Base-by-base conservation (phyloP, 2,113 vertebrate species). In the Lethenteron camtschaticum region DNA sequence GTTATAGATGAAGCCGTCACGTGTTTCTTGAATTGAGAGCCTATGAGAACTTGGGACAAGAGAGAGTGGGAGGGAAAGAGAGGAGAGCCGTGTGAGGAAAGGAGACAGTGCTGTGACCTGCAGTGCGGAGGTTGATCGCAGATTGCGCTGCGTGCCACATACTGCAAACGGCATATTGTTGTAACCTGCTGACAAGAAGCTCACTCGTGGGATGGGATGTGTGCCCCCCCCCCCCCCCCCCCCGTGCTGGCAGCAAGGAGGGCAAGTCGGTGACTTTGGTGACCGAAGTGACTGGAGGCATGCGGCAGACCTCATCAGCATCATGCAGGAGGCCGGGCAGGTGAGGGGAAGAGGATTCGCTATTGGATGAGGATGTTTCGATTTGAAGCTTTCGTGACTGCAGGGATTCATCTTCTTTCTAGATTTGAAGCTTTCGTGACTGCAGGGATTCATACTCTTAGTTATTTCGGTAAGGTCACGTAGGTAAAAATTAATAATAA, bases 271-370 rank as follows among this genome's bases (percentile, higher is more conserved):
- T 96, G 72, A 96, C 90, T 0, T 79, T 96, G 60, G 71, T 99
- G 70, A 92, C 92, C 84, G 82, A 79, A 86, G 77, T 1, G 81
- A 96, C 57, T 94, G 92, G 90, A 87, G 72, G 70, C 76, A 85
- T 80, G 86, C 94, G 1, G 70, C 82, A 4, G 87, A 95, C 73
- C 79, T 99, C 73, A 85, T 94, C 73, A 78, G 79, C 71, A 96
- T 99, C 73, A 76, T 99, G 74, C 81, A 90, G 79, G 83, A 89
- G 79, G 77, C 89, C 70, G 84, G 83, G 69, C 90, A 99, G 81
- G 94, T 83, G 41, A 41, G 41, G 41, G 41, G 41, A 41, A 41
- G 41, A 41, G 41, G 41, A 41, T 7, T 7, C 41, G 41, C 41
- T 5, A 41, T 7, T 7, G 41, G 5, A 6, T 41, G 41, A 41